phyloP scores from a whole-genome alignment of 2,797 vertebrate species.

The Etheostoma perlongum region DNA sequence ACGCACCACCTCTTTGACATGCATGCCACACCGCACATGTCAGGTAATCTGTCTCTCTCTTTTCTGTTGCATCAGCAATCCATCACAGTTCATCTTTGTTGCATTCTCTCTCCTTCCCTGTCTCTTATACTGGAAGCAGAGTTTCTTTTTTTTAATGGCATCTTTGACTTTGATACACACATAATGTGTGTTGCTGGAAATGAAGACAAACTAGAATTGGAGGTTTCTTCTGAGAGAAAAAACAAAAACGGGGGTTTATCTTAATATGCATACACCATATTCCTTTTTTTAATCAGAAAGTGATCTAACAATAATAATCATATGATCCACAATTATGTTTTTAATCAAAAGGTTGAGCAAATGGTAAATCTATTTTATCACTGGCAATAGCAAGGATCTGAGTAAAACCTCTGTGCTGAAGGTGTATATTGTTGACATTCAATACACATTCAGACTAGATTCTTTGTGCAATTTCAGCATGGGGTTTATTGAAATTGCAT shows the following conservation, averaged over 20 bases:
- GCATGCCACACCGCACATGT: conserved; percentile 79
- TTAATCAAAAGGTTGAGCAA: conserved; percentile 36
- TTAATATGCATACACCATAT: conserved; percentile 22
- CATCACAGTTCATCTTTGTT: conserved; percentile 69
- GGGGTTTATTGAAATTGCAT: conserved; percentile 24
- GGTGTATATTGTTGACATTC: conserved; percentile 31
- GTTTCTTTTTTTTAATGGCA: conserved; percentile 45
- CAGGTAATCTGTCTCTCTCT: conserved; percentile 84
- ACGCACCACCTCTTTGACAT: conserved; percentile 81
- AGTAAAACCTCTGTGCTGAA: conserved; percentile 16
- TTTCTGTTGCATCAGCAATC: conserved; percentile 70
- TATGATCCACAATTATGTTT: conserved; percentile 19
- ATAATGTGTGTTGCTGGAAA: conserved; percentile 30
- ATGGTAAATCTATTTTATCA: conserved; percentile 28
- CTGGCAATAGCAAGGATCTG: conserved; percentile 5
- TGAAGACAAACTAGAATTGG: conserved; percentile 59
- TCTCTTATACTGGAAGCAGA: conserved; percentile 34
- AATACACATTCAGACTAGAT: conserved; percentile 12
- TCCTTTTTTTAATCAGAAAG: conserved; percentile 15
- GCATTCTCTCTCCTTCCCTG: conserved; percentile 49
- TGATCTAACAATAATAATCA: conserved; percentile 11
- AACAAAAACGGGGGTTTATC: conserved; percentile 19
- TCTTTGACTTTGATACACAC: conserved; percentile 63
- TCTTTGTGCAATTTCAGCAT: conserved; percentile 24
- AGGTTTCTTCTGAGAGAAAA: conserved; percentile 57